Base-by-base conservation (phyloP, 2,888 invertebrate genomes). In the Diogma glabrata region DNA sequence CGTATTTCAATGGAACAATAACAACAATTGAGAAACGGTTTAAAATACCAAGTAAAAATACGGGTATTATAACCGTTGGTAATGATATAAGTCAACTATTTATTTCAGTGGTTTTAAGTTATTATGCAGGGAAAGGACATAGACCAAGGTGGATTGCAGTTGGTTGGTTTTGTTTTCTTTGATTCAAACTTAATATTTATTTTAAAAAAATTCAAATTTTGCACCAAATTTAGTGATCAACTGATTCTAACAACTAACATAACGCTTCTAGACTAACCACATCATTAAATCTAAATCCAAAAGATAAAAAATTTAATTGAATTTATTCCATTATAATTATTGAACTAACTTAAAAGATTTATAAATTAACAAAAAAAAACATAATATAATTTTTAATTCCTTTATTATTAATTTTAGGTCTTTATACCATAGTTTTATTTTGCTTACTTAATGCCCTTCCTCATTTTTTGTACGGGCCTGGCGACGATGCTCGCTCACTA, bases 21-120 rank as follows among this genome's bases (percentile, higher is more conserved):
- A 82, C 84, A 49, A 83, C 83, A 3, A 71, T 84, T 55, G 84
- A 84, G 64, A 84, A 84, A 61, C 72, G 83, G 57, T 84, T 82
- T 62, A 82, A 81, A 65, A 82, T 84, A 60, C 81, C 82, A 14
- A 82, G 81, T 33, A 75, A 76, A 63, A 82, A 81, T 22, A 81
- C 81, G 56, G 83, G 84, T 53, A 72, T 84, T 56, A 82, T 84
- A 57, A 77, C 81, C 46, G 79, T 84, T 53, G 84, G 84, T 24
- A 84, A 85, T 64, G 84, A 85, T 63, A 78, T 85, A 55, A 83
- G 82, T 59, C 81, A 81, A 63, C 70, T 84, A 52, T 71, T 84
- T 57, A 77, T 81, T 24, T 81, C 82, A 3, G 75, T 80, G 14
- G 72, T 79, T 19, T 64, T 84, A 53, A 79, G 81, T 54, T 84